Evolutionary conservation across 1,140 invertebrate species (phyloP).

Genomic region (Chelonus insularis): DNA sequence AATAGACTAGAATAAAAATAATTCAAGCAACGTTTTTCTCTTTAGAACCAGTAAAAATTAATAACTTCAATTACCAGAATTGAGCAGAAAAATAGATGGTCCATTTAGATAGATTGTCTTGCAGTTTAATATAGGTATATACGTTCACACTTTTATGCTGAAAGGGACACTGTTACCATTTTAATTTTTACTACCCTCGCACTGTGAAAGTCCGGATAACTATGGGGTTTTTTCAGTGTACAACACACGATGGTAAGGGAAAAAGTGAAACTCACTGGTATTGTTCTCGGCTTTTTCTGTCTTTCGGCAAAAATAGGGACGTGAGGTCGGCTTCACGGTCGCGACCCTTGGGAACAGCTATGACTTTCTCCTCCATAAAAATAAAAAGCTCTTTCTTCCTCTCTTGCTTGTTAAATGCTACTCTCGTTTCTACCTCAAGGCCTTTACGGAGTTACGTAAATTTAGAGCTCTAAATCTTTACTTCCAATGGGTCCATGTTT

Average conservation of each 20-base stretch:
- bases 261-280: slow-evolving; percentile 53
- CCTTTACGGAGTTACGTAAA: slow-evolving; percentile 46
- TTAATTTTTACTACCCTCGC: slow-evolving; percentile 12
- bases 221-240: slow-evolving; percentile 14
- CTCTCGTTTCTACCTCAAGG: slow-evolving; percentile 18
- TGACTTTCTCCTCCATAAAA: slow-evolving; percentile 59
- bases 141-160: background rate
- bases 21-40: too few species aligned
- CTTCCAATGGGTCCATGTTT: background rate
- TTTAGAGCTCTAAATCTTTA: slow-evolving; percentile 50
- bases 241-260: slow-evolving; percentile 16
- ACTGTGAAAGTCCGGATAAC: background rate
- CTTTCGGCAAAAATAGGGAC: slow-evolving; percentile 44
- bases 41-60: background rate
- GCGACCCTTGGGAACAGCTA: slow-evolving; percentile 42
- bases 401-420: slow-evolving; percentile 4
- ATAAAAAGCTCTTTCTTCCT: slow-evolving; percentile 49
- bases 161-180: background rate
- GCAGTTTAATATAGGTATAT: background rate
- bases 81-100: too few species aligned
- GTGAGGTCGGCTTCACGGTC: slow-evolving; percentile 35
- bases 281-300: slow-evolving; percentile 49
- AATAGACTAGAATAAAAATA: too few species aligned
- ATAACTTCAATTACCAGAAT: background rate
- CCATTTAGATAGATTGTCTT: too few species aligned